Conservation (phyloP, 2,797 vertebrate species). For the Apodemus agrarius region DNA sequence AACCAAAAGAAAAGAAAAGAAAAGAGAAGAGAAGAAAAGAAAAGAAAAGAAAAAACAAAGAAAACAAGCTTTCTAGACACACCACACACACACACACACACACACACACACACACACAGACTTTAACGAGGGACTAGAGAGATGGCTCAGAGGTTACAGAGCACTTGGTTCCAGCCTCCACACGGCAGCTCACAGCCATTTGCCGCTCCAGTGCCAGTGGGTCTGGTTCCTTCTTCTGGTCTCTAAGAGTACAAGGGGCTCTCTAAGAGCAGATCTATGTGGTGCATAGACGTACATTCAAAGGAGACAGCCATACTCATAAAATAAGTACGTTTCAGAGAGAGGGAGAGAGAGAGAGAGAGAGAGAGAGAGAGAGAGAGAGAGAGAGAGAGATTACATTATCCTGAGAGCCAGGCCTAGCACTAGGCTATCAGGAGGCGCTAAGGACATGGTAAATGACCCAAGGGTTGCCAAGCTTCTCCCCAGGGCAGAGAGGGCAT, state of each 20-base stretch:
- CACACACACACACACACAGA: background rate
- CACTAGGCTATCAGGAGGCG: background rate
- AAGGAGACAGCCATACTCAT: background rate
- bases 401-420: background rate
- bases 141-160: background rate
- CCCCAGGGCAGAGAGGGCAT: background rate
- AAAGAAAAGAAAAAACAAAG: too few species aligned
- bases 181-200: background rate
- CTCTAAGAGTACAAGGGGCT: background rate
- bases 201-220: background rate
- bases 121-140: background rate
- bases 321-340: background rate
- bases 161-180: background rate
- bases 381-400: background rate
- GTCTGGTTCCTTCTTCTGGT: background rate
- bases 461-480: background rate
- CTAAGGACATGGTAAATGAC: background rate
- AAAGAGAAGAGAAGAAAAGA: too few species aligned
- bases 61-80: background rate
- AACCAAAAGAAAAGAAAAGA: too few species aligned
- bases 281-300: background rate
- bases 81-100: background rate
- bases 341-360: too few species aligned
- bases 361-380: too few species aligned
- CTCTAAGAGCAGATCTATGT: background rate